phyloP scores from a whole-genome alignment of 2,797 vertebrate genomes.

The Australoheros facetus region DNA sequence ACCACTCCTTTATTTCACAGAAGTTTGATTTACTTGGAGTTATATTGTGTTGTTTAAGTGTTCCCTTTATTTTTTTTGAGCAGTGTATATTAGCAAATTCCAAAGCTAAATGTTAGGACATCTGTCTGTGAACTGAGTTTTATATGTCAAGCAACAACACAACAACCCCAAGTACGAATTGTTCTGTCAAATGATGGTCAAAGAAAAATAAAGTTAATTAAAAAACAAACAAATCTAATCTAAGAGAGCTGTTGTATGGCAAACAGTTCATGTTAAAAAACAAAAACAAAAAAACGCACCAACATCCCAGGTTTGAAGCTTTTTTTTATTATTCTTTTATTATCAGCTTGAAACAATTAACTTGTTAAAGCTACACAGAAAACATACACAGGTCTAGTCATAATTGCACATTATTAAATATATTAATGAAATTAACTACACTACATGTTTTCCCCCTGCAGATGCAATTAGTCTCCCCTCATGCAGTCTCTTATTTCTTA shows the following conservation, averaged over 20 bases:
- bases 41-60: too few species aligned
- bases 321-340: neutral
- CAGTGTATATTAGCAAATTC: neutral
- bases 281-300: neutral
- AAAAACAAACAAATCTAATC: neutral
- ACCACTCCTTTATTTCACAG: too few species aligned
- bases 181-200: neutral
- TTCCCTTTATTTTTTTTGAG: too few species aligned
- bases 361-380: constrained; percentile 19
- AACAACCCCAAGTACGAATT: neutral
- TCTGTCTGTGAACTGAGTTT: neutral
- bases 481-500: constrained; percentile 38
- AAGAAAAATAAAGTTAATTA: neutral
- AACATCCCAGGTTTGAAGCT: neutral
- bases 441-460: constrained; percentile 26
- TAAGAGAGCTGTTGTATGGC: neutral
- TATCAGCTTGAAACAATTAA: neutral
- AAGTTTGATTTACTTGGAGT: too few species aligned
- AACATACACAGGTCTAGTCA: constrained; percentile 29
- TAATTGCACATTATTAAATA: constrained; percentile 38
- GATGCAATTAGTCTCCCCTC: constrained; percentile 54
- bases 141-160: neutral
- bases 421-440: constrained; percentile 26
- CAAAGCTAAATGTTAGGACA: neutral
- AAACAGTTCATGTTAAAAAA: neutral